Conservation (phyloP, 2,797 vertebrate genomes). For the Mormyrops attenuatus region DNA sequence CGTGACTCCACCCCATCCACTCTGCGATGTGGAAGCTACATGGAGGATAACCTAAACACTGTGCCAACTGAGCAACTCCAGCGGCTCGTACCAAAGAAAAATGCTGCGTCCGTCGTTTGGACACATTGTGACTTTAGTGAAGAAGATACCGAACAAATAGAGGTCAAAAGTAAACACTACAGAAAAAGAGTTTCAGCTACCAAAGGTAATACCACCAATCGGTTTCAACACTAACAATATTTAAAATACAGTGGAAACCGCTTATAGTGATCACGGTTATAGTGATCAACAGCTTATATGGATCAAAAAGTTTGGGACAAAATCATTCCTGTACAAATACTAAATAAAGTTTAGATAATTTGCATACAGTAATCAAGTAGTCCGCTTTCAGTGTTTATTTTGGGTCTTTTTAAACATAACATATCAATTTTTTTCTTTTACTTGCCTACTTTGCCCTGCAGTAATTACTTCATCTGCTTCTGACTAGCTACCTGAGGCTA, state of each 20-base stretch:
- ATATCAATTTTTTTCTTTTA: neutral
- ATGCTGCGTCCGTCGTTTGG: neutral
- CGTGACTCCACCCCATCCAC: neutral
- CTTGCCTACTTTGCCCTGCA: no score
- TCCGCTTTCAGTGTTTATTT: neutral
- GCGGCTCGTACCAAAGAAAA: neutral
- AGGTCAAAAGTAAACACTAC: neutral
- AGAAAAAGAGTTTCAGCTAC: neutral
- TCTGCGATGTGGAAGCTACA: neutral
- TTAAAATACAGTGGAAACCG: neutral
- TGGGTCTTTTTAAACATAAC: neutral
- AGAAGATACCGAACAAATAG: neutral
- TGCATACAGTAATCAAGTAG: neutral
- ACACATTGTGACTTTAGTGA: neutral
- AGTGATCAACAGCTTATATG: neutral
- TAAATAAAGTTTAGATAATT: neutral
- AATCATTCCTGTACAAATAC: neutral
- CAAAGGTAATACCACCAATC: neutral
- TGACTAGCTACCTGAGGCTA: neutral
- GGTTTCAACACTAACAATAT: neutral
- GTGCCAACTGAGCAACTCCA: neutral
- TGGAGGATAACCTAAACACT: neutral
- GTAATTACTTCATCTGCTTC: no score
- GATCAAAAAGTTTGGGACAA: neutral
- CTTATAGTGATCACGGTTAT: neutral